Conservation (phyloP, 2,113 vertebrate species). For the Anthoscopus minutus region DNA sequence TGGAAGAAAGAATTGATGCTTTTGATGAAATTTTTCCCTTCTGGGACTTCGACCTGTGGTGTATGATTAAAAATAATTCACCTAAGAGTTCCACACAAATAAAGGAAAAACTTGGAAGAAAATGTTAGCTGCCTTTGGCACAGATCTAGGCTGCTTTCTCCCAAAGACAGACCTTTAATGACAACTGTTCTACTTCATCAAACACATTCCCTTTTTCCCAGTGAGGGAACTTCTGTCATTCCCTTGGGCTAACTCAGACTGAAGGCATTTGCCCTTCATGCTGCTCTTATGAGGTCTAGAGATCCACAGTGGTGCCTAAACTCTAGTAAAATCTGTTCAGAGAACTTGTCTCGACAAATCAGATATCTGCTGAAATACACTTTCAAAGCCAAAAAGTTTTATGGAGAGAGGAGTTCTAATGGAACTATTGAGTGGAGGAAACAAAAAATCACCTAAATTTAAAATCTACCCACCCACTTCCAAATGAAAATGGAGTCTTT, state of each 20-base stretch:
- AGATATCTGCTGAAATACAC: background rate
- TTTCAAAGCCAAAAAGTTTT: background rate
- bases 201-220: background rate
- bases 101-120: background rate
- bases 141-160: background rate
- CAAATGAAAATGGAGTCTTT: background rate
- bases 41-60: background rate
- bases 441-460: background rate
- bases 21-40: background rate
- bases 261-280: background rate
- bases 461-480: background rate
- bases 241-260: background rate
- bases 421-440: background rate
- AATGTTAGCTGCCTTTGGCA: background rate
- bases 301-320: background rate
- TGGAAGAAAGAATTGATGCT: background rate
- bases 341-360: background rate
- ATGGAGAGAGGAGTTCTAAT: background rate
- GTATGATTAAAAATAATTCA: slow-evolving; percentile 31
- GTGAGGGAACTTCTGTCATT: background rate
- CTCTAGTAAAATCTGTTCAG: background rate
- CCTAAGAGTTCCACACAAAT: background rate
- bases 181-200: background rate
- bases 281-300: background rate
- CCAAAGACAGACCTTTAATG: background rate